Conservation (phyloP, 2,888 invertebrate genomes). For the Philereme transversata region DNA sequence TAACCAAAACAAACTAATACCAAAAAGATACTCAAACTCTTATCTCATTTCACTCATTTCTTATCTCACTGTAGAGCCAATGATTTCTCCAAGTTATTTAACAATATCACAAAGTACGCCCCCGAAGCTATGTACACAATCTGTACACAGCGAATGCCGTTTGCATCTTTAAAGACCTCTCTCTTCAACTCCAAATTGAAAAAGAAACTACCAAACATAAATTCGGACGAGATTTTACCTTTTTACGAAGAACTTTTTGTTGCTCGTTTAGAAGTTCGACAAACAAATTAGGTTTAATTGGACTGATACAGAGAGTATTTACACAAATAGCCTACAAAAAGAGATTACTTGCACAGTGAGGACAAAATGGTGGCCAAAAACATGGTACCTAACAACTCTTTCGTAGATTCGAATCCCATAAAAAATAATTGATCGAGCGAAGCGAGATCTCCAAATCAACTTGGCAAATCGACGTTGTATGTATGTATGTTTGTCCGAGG, state of each 20-base stretch:
- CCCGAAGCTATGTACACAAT: conserved; percentile 7
- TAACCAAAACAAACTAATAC: too few relatives aligned
- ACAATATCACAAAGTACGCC: conserved; percentile 11
- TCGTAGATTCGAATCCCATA: too few relatives aligned
- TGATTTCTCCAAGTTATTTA: conserved; percentile 5
- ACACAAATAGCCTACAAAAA: too few relatives aligned
- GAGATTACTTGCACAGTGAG: too few relatives aligned
- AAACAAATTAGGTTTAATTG: conserved; percentile 56
- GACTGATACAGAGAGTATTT: conserved; percentile 18
- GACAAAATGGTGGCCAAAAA: too few relatives aligned
- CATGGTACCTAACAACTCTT: too few relatives aligned
- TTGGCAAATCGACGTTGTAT: too few relatives aligned
- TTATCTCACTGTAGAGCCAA: conserved; percentile 4
- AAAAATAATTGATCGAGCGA: too few relatives aligned
- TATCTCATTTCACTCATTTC: too few relatives aligned
- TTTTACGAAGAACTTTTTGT: conserved; percentile 33
- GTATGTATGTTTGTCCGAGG: too few relatives aligned
- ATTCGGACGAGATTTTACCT: conserved; percentile 59
- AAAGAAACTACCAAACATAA: conserved; percentile 67
- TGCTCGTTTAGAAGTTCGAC: conserved; percentile 50
- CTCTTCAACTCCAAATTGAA: conserved; percentile 60
- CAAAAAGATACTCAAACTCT: too few relatives aligned
- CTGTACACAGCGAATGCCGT: conserved; percentile 40
- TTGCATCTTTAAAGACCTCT: conserved; percentile 66
- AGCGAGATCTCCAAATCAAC: too few relatives aligned